phyloP scores from a whole-genome alignment of 2,888 invertebrate species.

The Sinopyrophorus schimmeli region DNA sequence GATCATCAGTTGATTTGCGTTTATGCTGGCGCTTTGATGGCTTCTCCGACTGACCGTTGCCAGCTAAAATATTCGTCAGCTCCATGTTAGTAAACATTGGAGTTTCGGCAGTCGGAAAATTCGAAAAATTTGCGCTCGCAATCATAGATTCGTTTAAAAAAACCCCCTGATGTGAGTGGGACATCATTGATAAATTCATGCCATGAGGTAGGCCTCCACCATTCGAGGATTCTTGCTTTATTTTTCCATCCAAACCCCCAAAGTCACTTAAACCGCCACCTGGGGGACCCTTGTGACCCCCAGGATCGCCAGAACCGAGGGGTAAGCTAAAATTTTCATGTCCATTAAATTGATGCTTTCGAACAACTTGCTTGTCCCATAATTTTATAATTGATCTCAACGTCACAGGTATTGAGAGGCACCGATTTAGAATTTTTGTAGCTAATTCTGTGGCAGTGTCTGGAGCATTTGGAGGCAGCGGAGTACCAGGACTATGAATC shows the following conservation, averaged over 20 bases:
- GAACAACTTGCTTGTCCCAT: conserved; percentile 75
- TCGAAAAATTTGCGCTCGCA: conserved; percentile 51
- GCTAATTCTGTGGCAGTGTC: conserved; percentile 60
- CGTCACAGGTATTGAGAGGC: conserved; percentile 90
- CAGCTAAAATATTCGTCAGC: conserved; percentile 49
- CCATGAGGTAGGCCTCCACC: conserved; percentile 43
- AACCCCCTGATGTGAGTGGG: conserved; percentile 48
- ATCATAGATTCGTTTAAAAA: conserved; percentile 53
- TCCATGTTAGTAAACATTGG: conserved; percentile 48
- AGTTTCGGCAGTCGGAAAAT: conserved; percentile 45
- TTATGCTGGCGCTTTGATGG: conserved; percentile 59
- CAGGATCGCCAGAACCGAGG: conserved; percentile 70
- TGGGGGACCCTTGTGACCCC: conserved; percentile 56
- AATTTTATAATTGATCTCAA: conserved; percentile 83
- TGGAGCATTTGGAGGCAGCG: conserved; percentile 46
- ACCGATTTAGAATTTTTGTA: conserved; percentile 80
- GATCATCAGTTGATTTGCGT: conserved; percentile 62
- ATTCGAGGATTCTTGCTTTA: conserved; percentile 54
- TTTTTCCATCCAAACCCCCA: conserved; percentile 49
- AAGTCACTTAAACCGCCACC: conserved; percentile 56
- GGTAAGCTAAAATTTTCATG: conserved; percentile 68
- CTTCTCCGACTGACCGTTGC: conserved; percentile 38
- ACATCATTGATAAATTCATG: conserved; percentile 42
- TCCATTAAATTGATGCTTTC: conserved; percentile 51
- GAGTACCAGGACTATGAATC: conserved; percentile 66